Base-by-base conservation (phyloP, 2,888 invertebrate genomes). In the Sesia apiformis region DNA sequence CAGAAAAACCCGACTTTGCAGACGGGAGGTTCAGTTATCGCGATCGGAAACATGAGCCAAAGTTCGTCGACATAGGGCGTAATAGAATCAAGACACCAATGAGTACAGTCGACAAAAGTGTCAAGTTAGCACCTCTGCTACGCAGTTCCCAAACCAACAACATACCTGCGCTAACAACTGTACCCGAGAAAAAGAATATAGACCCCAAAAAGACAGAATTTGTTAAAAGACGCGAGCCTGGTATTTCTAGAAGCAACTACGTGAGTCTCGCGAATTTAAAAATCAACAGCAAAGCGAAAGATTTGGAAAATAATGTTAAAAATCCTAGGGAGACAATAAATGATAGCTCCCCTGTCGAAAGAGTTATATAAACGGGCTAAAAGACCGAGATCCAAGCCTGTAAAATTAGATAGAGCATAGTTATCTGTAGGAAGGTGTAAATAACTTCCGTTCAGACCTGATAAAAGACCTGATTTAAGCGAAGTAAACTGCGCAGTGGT, bases 211-310 rank as follows among this genome's bases (percentile, higher is more conserved):
- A 59, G 4, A 5, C 8, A 51, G 67, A 67, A 5, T 67, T 63
- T 0, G 56, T 54, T 39, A 82, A 76, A 58, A 72, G 71, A 39
- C 60, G 78, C 0, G 82, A 81, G 53, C 65, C 73, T n/a, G 84
- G 80, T 0, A 89, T 87, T 23, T 83, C 85, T 0, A 68, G 84
- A 1, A 85, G 87, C 60, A 90, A 90, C 63, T 90, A 90, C 57
- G 90, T 90, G 6, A 87, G 86, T 59, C 58, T 90, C 52, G 90
- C 90, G 0, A 90, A 88, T 62, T 58, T 90, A 54, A 85, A 84
- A 64, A 90, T 90, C 4, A 83, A 83, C 56, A 78, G 69, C 4
- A 76, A 72, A 53, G 56, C 58, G 38, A 76, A 77, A 58, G 78
- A 76, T 1, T 58, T 79, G 42, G 73, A 72, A 3, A 65, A 63